phyloP scores from a whole-genome alignment of 2,113 vertebrate species.

The Tamias sibiricus region DNA sequence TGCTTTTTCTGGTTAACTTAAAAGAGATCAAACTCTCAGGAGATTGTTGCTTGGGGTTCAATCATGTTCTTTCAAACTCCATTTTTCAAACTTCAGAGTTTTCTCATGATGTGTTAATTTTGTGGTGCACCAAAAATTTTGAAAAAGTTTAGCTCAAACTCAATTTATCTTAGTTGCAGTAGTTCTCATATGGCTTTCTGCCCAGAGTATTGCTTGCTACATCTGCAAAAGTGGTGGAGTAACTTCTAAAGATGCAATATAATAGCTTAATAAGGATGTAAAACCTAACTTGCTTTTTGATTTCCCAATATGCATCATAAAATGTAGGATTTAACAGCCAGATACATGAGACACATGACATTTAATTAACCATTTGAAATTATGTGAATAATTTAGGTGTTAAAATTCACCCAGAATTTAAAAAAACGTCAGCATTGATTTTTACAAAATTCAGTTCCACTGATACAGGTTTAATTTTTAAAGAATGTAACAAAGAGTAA shows the following conservation, averaged over 20 bases:
- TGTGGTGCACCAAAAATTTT: slow-evolving; percentile 69
- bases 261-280: slow-evolving; percentile 31
- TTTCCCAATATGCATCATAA: neutral
- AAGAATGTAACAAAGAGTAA: neutral
- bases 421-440: neutral
- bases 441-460: neutral
- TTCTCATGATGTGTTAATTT: slow-evolving; percentile 68
- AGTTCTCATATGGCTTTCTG: slow-evolving; percentile 74
- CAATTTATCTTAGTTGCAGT: slow-evolving; percentile 73
- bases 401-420: slow-evolving; percentile 5
- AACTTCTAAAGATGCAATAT: slow-evolving; percentile 55
- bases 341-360: neutral
- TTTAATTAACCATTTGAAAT: neutral
- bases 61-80: slow-evolving; percentile 63
- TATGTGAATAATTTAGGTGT: slow-evolving; percentile 22
- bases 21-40: slow-evolving; percentile 48
- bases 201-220: slow-evolving; percentile 70
- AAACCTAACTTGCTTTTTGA: neutral
- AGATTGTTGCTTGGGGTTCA: slow-evolving; percentile 8
- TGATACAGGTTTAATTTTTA: neutral
- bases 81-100: slow-evolving; percentile 73
- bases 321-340: neutral
- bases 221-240: slow-evolving; percentile 56
- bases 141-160: slow-evolving; percentile 75
- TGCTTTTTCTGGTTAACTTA: slow-evolving; percentile 60